Conservation (phyloP, 2,888 invertebrate genomes). For the Lomographa bimaculata region DNA sequence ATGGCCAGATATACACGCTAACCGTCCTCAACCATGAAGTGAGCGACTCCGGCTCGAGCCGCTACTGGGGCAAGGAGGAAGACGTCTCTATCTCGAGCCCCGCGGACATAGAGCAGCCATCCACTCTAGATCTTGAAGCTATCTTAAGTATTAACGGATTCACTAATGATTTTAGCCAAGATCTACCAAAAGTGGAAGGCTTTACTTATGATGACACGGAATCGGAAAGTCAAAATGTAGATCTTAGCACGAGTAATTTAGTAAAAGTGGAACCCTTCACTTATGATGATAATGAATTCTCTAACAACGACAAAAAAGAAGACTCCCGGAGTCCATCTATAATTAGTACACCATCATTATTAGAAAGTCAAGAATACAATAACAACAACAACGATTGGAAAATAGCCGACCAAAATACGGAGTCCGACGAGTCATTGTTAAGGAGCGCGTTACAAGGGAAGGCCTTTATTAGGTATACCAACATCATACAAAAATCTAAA, state of each 20-base stretch:
- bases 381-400: slow-evolving; percentile 94
- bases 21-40: slow-evolving; percentile 93
- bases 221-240: slow-evolving; percentile 89
- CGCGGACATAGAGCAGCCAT: slow-evolving; percentile 82
- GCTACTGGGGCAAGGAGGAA: slow-evolving; percentile 87
- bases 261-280: slow-evolving; percentile 73
- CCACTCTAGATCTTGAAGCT: slow-evolving; percentile 90
- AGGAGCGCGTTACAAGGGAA: slow-evolving; percentile 94
- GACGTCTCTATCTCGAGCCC: slow-evolving; percentile 85
- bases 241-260: slow-evolving; percentile 85
- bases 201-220: slow-evolving; percentile 91
- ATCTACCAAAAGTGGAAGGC: slow-evolving; percentile 87
- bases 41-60: slow-evolving; percentile 86
- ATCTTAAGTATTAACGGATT: slow-evolving; percentile 88
- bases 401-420: slow-evolving; percentile 88
- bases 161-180: slow-evolving; percentile 83
- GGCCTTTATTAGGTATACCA: slow-evolving; percentile 83
- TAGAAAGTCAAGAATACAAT: slow-evolving; percentile 83
- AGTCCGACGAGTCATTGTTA: slow-evolving; percentile 88
- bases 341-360: slow-evolving; percentile 77
- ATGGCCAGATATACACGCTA: slow-evolving; percentile 92
- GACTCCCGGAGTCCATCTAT: slow-evolving; percentile 64
- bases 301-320: slow-evolving; percentile 70
- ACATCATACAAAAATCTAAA: slow-evolving; percentile 80
- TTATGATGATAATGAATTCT: slow-evolving; percentile 69